Conservation (phyloP, 2,797 vertebrate genomes). For the Vireo griseus region DNA sequence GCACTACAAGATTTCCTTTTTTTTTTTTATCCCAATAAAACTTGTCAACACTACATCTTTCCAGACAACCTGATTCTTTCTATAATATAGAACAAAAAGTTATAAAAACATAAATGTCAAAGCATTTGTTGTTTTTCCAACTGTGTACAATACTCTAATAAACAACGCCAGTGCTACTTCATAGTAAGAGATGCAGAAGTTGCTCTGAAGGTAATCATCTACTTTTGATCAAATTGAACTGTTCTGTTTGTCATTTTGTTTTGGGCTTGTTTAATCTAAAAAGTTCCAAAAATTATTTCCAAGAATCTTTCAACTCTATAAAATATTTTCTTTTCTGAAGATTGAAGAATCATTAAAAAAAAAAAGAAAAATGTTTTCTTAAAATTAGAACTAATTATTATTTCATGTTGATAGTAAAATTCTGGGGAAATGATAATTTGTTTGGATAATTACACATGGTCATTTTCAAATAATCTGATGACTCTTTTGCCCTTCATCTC, state of each 20-base stretch:
- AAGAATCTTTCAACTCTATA: background rate
- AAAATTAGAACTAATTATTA: background rate
- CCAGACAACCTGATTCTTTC: background rate
- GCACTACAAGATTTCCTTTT: background rate
- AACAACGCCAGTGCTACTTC: background rate
- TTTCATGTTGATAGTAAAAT: background rate
- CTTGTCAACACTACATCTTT: background rate
- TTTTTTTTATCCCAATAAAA: background rate
- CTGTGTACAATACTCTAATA: background rate
- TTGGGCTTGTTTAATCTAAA: background rate
- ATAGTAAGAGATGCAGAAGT: background rate
- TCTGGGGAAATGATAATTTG: background rate
- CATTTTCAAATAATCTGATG: background rate
- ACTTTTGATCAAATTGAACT: background rate
- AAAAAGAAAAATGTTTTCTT: background rate
- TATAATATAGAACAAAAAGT: background rate
- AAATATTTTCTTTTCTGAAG: background rate
- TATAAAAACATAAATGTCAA: background rate
- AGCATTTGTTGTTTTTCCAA: background rate
- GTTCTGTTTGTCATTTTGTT: background rate
- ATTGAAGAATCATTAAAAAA: background rate
- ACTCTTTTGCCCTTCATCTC: background rate
- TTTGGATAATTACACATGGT: background rate
- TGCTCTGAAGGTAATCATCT: background rate
- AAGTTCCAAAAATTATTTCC: background rate